Base-by-base conservation (phyloP, 2,888 invertebrate genomes). In the Microctonus aethiopoides region DNA sequence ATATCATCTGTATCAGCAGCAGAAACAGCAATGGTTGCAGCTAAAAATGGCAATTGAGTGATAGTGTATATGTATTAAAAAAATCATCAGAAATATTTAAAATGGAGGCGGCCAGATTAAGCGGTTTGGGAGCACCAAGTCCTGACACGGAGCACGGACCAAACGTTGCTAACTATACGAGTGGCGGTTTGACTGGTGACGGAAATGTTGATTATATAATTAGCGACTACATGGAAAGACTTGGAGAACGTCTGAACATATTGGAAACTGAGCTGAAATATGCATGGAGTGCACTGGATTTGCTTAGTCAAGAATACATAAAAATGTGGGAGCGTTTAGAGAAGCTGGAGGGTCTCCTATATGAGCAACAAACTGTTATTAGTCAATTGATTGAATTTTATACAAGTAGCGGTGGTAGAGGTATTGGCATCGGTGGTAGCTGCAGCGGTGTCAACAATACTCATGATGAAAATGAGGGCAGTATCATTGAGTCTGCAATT, bases 301-400 rank as follows among this genome's bases (percentile, higher is more conserved):
- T 97, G 65, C 90, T 97, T 36, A 95, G 95, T 46, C 95, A 95
- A 81, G 97, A 97, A 84, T 97, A 96, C 82, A 94, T 96, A 65
- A 94, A 95, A 85, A 97, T 97, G 94, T 97, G 96, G 96, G 94
- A 95, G 81, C 89, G 96, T 56, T 88, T 97, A 72, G 96, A 97
- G 83, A 94, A 96, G 85, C 88, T 97, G 32, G 96, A 97, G 84
- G 91, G 94, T 24, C 90, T 96, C 72, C 90, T 96, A 2, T 92
- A 93, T 85, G 96, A 96, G 83, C 97, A 97, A 86, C 96, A 96
- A 85, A 93, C 94, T 78, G 95, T 96, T 54, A 95, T 97, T 79
- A 92, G 94, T 64, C 96, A 96, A 83, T 89, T 97, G 80, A 91
- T 96, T 83, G 93, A 94, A 83, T 92, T 93, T 87, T 94, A 94